phyloP scores from a whole-genome alignment of 35 echinoderm and acorn worm species.

The Holothuria glaberrima region DNA sequence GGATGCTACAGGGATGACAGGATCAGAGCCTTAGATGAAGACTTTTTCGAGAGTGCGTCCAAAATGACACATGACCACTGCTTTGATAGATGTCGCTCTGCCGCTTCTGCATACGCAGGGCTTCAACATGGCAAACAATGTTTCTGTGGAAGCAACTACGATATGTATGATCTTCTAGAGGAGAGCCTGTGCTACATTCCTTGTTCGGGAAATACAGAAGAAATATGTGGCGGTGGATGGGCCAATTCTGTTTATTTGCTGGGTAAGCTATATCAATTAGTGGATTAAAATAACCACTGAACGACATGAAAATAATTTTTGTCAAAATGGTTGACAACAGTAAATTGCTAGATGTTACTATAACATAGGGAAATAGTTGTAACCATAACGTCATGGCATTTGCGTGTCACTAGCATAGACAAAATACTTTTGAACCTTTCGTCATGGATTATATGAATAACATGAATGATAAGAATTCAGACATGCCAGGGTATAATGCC shows the following conservation, averaged over 20 bases:
- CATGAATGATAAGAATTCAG: too few species aligned
- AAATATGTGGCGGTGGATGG: conserved; percentile 31
- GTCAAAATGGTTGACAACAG: too few species aligned
- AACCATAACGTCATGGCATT: too few species aligned
- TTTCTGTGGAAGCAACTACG: conserved; percentile 36
- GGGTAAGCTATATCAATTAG: not conserved
- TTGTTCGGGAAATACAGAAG: conserved; percentile 28
- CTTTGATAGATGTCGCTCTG: not conserved
- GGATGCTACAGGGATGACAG: conserved; percentile 29
- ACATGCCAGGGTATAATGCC: too few species aligned
- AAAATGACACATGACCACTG: conserved; percentile 4
- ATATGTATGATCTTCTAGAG: not conserved
- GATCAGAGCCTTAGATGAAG: not conserved
- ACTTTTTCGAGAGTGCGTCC: not conserved
- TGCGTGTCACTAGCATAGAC: too few species aligned
- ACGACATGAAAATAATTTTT: too few species aligned
- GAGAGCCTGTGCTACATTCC: not conserved
- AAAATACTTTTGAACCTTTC: too few species aligned
- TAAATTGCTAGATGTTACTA: too few species aligned
- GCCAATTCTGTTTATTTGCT: conserved; percentile 29
- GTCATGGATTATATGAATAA: too few species aligned
- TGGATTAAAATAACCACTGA: too few species aligned
- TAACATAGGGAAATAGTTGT: too few species aligned
- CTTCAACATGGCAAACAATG: conserved; percentile 14
- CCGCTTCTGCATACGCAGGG: conserved; percentile 15